These are phyloP conservation scores for Ichneumon xanthorius DNA, from an alignment of 2,888 invertebrate genomes.

Conservation along the genomic window DNA sequence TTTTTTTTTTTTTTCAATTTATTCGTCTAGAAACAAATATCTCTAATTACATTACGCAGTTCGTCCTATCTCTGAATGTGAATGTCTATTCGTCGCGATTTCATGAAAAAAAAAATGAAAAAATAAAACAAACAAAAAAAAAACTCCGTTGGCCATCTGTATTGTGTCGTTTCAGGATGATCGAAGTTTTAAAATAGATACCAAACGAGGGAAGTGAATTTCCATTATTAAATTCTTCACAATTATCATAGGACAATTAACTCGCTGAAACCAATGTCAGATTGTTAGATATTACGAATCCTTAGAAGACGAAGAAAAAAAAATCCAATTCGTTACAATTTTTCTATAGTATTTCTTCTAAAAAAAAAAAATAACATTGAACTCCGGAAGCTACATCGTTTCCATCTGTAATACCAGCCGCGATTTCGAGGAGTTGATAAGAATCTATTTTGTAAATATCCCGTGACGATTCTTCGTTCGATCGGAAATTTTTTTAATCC, in stretches of 20 bases:
- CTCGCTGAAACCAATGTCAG: conserved; percentile 61
- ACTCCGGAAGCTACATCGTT: conserved; percentile 48
- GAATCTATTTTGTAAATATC: conserved; percentile 48
- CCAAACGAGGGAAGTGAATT: conserved; percentile 26
- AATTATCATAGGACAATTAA: conserved; percentile 65
- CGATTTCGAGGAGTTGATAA: not conserved
- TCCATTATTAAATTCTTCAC: conserved; percentile 65
- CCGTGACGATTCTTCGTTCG: conserved; percentile 23
- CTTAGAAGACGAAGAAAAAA: conserved; percentile 28
- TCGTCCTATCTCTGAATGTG: conserved; percentile 22
- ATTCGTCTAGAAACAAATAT: conserved; percentile 20
- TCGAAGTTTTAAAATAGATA: conserved; percentile 21
- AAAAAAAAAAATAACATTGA: conserved; percentile 35
- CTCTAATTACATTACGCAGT: conserved; percentile 24
- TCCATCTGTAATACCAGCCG: conserved; percentile 32
- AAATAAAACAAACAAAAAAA: not conserved
- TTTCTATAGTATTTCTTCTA: conserved; percentile 50
- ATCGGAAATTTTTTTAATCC: conserved; percentile 27
- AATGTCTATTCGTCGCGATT: conserved; percentile 5
- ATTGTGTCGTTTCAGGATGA: conserved; percentile 8
- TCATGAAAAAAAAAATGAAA: conserved; percentile 3
- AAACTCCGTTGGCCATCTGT: conserved; percentile 3
- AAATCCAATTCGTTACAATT: conserved; percentile 53
- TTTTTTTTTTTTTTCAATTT: not conserved
- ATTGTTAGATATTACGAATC: conserved; percentile 52